phyloP scores from a whole-genome alignment of 30 jellyfish, hydroid and myxozoan species.

The Pelagia noctiluca region DNA sequence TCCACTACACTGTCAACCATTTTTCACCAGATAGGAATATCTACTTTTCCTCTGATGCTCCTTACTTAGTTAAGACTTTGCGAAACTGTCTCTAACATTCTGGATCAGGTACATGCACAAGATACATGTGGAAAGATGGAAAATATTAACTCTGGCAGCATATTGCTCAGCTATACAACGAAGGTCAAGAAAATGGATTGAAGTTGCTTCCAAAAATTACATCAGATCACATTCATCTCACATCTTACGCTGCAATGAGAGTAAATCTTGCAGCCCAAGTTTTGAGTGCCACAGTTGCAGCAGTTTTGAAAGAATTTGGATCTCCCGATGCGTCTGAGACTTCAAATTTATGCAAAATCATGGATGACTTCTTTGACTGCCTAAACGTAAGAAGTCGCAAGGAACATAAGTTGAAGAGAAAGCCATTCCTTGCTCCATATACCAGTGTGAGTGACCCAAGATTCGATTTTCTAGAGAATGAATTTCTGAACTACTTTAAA shows the following conservation, averaged over 20 bases:
- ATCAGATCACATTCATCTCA: slow-evolving; percentile 42
- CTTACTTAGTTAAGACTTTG: slow-evolving; percentile 70
- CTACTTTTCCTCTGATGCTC: slow-evolving; percentile 55
- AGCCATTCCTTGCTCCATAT: slow-evolving; percentile 14
- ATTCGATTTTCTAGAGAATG: background rate
- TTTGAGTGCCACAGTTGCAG: slow-evolving; percentile 37
- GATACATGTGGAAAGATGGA: slow-evolving; percentile 45
- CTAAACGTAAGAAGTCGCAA: background rate
- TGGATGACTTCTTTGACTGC: slow-evolving; percentile 41
- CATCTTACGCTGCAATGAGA: slow-evolving; percentile 62
- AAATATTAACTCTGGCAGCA: slow-evolving; percentile 39
- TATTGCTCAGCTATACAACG: slow-evolving; percentile 14
- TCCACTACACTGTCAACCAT: slow-evolving; percentile 15
- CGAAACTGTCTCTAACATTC: slow-evolving; percentile 55
- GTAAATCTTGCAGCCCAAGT: slow-evolving; percentile 78
- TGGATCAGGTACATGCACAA: slow-evolving; percentile 64
- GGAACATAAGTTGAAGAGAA: slow-evolving; percentile 21
- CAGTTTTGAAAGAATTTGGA: slow-evolving; percentile 16
- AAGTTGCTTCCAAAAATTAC: slow-evolving; percentile 51
- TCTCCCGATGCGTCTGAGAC: slow-evolving; percentile 33
- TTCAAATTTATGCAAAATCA: slow-evolving; percentile 2
- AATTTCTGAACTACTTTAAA: slow-evolving; percentile 9
- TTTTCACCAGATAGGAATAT: slow-evolving; percentile 32
- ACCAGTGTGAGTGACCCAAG: slow-evolving; percentile 18
- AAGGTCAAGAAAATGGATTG: slow-evolving; percentile 19